A percentile compares a stretch with the other conserved stretches of the same genome.
These are phyloP conservation scores for Heterocephalus glaber DNA, from an alignment of 2,113 vertebrate genomes.

Conservation along the genomic window DNA sequence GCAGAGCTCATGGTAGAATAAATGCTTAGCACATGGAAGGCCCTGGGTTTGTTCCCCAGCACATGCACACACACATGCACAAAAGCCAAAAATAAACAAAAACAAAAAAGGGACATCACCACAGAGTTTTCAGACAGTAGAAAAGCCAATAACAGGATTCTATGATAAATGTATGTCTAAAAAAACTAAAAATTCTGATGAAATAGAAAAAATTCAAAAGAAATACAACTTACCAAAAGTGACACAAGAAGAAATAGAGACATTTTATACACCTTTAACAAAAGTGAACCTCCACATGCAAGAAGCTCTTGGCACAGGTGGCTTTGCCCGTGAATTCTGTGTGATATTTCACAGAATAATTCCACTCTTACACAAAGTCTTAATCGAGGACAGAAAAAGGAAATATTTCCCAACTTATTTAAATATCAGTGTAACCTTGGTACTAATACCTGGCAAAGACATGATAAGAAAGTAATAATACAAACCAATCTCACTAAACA, in stretches of 20 bases:
- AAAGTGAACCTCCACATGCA: background rate
- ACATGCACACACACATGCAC: background rate
- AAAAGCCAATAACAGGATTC: background rate
- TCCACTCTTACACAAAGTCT: background rate
- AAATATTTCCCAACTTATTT: background rate
- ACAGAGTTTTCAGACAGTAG: background rate
- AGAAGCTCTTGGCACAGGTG: background rate
- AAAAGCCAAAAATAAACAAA: background rate
- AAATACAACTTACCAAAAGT: background rate
- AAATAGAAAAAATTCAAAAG: background rate
- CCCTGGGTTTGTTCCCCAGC: background rate
- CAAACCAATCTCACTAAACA: background rate
- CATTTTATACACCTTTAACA: background rate
- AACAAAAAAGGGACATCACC: background rate
- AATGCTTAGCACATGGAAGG: background rate
- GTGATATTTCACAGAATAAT: background rate
- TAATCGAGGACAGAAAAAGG: background rate
- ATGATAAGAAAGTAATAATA: background rate
- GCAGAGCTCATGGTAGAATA: background rate
- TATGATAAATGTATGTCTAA: background rate
- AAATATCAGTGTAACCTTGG: background rate
- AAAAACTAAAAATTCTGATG: background rate
- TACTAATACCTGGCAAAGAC: background rate
- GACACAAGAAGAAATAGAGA: background rate
- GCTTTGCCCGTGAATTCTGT: background rate